Base-by-base conservation (phyloP, 2,888 invertebrate genomes). In the Eristalis pertinax region DNA sequence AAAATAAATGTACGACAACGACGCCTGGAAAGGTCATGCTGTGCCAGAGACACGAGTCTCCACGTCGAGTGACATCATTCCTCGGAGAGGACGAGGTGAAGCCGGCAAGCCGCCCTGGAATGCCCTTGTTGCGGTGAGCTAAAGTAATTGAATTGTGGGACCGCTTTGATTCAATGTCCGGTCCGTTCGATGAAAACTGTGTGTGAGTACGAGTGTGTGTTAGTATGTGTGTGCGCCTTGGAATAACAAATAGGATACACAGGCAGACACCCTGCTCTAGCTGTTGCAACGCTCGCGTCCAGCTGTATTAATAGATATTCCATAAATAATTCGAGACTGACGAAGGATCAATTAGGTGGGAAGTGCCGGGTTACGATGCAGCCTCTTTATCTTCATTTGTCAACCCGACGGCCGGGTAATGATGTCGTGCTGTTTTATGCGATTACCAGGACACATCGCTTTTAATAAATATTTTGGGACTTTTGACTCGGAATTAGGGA, bases 141-240 rank as follows among this genome's bases (percentile, higher is more conserved):
- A 58, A 75, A 78, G 83, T 86, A 83, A 86, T 86, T 83, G 75
- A 83, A 86, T 86, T 86, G 64, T 74, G 70, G 81, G 41, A 77
- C 19, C 43, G 74, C 83, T 83, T 78, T 86, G 78, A 79, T 86
- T 83, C 72, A 75, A 86, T 83, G 78, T 78, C 83, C 86, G 82
- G 64, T 75, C 82, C 78, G 82, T 58, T 72, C 74, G 70, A 70
- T 70, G 64, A 56, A 75, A 75, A 78, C 64, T 67, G 35, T 67
- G 73, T 77, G 43, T n/a, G n/a, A n/a, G n/a, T 43, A n/a, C 4
- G 26, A 26, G 26, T 1, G 2, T 26, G 26, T 26, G 2, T 26
- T 4, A 2, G 26, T 1, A 1, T 32, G 32, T 10, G 38, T 70
- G 77, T 77, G 50, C 19, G 50, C 19, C 70, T 63, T 15, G n/a